These are phyloP conservation scores for Eclectus roratus DNA, from an alignment of 2,113 vertebrate species.

Conservation along the genomic window DNA sequence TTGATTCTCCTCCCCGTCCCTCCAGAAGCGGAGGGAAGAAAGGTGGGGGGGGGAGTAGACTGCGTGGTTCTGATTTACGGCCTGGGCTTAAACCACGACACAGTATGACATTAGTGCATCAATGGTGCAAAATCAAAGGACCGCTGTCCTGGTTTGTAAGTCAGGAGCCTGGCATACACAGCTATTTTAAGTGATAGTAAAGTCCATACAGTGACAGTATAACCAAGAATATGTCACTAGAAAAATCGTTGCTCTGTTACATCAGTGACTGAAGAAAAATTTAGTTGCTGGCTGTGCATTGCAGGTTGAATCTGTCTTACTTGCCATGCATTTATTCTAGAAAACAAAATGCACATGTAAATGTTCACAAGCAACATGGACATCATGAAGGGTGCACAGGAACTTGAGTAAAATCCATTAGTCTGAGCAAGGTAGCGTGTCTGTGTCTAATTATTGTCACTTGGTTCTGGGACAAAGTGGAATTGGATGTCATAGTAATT, in stretches of 20 bases:
- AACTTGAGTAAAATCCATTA: background rate
- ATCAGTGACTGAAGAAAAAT: background rate
- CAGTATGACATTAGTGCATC: conserved; percentile 28
- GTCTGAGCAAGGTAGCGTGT: background rate
- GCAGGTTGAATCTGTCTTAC: background rate
- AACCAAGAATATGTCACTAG: background rate
- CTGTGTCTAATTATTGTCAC: background rate
- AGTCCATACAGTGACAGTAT: background rate
- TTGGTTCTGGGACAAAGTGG: background rate
- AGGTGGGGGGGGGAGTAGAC: too few relatives aligned
- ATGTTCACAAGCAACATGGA: background rate
- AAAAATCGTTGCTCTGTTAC: background rate
- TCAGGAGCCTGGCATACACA: background rate
- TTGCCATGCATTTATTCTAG: background rate
- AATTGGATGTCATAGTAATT: background rate
- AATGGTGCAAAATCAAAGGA: conserved; percentile 43
- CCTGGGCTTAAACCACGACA: too few relatives aligned
- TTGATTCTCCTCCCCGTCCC: too few relatives aligned
- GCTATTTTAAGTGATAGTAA: conserved; percentile 45
- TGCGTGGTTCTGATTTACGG: too few relatives aligned
- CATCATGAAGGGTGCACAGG: background rate
- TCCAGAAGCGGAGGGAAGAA: too few relatives aligned
- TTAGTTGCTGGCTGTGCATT: background rate
- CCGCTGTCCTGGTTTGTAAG: background rate
- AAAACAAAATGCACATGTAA: background rate